Evolutionary conservation across 2,888 invertebrate species (phyloP).

Genomic region (Agrilus biguttatus): DNA sequence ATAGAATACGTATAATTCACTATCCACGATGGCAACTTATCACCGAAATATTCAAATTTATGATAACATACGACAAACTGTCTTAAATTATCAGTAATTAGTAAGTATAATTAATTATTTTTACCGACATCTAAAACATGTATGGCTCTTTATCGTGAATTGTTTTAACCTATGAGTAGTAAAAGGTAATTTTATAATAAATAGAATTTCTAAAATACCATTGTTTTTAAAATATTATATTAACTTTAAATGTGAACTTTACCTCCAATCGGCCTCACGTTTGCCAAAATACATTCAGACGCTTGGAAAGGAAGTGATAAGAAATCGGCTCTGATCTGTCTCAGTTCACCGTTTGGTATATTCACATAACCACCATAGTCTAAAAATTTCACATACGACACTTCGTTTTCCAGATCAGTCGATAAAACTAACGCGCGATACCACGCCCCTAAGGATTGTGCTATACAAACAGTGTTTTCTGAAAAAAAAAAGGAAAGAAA

Average conservation of each 20-base stretch:
- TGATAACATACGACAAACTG: too few species aligned
- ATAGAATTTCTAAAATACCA: too few species aligned
- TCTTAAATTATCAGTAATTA: too few species aligned
- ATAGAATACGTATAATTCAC: too few species aligned
- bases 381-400: conserved; percentile 73
- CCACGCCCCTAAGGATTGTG: conserved; percentile 75
- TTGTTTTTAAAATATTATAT: too few species aligned
- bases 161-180: too few species aligned
- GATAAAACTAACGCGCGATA: conserved; percentile 65
- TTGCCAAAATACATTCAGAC: conserved; percentile 85
- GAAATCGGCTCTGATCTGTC: conserved; percentile 89
- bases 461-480: conserved; percentile 82
- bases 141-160: too few species aligned
- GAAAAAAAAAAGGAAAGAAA: conserved; percentile 20
- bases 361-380: conserved; percentile 91
- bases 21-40: too few species aligned
- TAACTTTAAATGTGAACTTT: conserved; percentile 12
- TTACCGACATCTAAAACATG: too few species aligned
- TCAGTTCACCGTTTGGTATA: conserved; percentile 60
- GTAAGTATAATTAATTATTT: too few species aligned
- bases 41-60: too few species aligned
- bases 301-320: conserved; percentile 94
- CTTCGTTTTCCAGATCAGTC: conserved; percentile 51
- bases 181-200: too few species aligned
- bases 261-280: conserved; percentile 68